A percentile compares a stretch with the other conserved stretches of the same genome.
phyloP scores from a whole-genome alignment of 2,888 invertebrate genomes.

The Scaptomyza cyrtandrae region DNA sequence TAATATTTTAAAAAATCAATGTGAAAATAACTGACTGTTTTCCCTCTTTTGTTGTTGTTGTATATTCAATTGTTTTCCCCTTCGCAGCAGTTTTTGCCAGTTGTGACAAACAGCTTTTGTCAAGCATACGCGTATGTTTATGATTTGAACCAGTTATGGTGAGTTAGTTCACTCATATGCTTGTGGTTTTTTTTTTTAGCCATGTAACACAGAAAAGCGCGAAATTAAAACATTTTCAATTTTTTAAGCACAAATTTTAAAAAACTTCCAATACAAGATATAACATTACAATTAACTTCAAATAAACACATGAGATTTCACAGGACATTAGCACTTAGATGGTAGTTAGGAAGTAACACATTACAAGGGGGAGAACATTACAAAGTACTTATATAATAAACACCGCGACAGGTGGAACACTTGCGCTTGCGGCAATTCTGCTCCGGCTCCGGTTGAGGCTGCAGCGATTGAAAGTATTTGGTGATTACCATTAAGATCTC shows the following conservation, averaged over 20 bases:
- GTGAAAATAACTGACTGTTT: too few relatives aligned
- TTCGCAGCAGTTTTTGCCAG: not conserved
- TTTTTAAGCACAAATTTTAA: not conserved
- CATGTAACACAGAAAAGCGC: not conserved
- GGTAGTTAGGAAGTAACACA: not conserved
- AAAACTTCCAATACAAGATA: not conserved
- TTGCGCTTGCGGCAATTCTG: conserved; percentile 17
- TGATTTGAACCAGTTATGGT: too few relatives aligned
- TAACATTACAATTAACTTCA: not conserved
- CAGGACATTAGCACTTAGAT: conserved; percentile 8
- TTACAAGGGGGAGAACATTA: conserved; percentile 33
- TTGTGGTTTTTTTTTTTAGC: too few relatives aligned
- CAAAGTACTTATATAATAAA: conserved; percentile 48
- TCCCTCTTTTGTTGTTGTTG: too few relatives aligned
- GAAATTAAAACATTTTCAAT: not conserved
- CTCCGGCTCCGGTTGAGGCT: conserved; percentile 21
- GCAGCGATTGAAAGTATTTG: conserved; percentile 58
- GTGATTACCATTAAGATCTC: conserved; percentile 40
- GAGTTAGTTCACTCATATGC: not conserved
- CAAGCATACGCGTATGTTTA: not conserved
- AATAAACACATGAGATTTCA: conserved; percentile 2
- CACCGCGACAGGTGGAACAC: conserved; percentile 46
- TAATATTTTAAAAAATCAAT: too few relatives aligned
- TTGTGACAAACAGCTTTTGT: not conserved
- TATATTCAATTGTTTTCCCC: too few relatives aligned